These are phyloP conservation scores for Oostethus manadensis DNA, from an alignment of 2,113 vertebrate genomes.

Conservation along the genomic window DNA sequence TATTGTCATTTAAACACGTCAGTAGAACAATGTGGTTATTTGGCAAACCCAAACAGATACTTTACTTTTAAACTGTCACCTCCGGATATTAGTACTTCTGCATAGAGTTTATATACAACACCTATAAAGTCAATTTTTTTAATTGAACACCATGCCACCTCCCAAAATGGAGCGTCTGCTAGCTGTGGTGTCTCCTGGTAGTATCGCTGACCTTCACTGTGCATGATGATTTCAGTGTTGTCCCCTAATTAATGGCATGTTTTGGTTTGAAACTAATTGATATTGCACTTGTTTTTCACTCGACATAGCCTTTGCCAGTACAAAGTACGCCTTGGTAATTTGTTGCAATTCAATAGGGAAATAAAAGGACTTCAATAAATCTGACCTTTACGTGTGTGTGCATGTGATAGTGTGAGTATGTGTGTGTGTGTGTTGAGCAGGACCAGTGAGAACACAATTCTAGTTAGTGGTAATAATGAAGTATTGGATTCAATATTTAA, in stretches of 20 bases:
- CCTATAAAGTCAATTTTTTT: background rate
- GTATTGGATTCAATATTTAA: background rate
- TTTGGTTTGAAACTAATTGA: constrained; percentile 2
- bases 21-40: constrained; percentile 48
- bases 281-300: constrained; percentile 2
- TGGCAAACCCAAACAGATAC: constrained; percentile 26
- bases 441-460: background rate
- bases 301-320: constrained; percentile 3
- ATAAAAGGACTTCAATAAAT: constrained; percentile 13
- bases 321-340: background rate
- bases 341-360: background rate
- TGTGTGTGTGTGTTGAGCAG: background rate
- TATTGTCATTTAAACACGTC: constrained; percentile 48
- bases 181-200: background rate
- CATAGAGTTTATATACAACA: background rate
- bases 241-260: constrained; percentile 2
- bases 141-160: background rate
- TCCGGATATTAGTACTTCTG: background rate
- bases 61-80: constrained; percentile 56
- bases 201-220: background rate
- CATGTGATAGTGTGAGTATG: background rate
- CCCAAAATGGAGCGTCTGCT: background rate
- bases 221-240: constrained; percentile 1
- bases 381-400: constrained; percentile 9
- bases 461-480: background rate